phyloP scores from a whole-genome alignment of 2,797 vertebrate genomes.

The Enteromius paludinosus region DNA sequence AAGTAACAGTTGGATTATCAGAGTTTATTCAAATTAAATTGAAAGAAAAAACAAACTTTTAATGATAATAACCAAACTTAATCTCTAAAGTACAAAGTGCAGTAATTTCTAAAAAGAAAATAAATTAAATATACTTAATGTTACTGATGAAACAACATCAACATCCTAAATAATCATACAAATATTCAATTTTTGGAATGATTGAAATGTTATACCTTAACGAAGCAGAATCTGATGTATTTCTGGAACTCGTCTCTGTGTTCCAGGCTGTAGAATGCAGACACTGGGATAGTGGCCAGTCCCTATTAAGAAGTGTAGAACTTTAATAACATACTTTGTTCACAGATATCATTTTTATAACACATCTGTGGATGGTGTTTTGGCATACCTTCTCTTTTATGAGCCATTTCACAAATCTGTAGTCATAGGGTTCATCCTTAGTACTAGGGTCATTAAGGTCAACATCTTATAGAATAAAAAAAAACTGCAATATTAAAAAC shows the following conservation, averaged over 20 bases:
- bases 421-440: constrained; percentile 78
- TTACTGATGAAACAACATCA: background rate
- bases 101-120: background rate
- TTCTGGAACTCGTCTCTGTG: constrained; percentile 84
- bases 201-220: constrained; percentile 81
- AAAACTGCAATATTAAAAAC: background rate
- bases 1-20: background rate
- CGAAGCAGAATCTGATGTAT: constrained; percentile 92
- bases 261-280: constrained; percentile 83
- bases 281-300: constrained; percentile 88
- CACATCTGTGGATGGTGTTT: background rate
- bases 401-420: constrained; percentile 90
- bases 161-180: background rate
- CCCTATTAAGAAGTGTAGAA: constrained; percentile 73
- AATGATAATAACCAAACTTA: background rate
- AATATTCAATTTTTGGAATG: background rate
- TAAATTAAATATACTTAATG: background rate
- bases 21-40: background rate
- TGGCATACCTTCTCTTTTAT: constrained; percentile 87
- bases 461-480: constrained; percentile 71
- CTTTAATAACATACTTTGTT: background rate
- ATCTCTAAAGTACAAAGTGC: background rate
- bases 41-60: background rate
- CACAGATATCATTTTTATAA: background rate
- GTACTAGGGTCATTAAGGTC: constrained; percentile 74